phyloP scores from a whole-genome alignment of 2,113 vertebrate genomes.

The Cairina moschata region DNA sequence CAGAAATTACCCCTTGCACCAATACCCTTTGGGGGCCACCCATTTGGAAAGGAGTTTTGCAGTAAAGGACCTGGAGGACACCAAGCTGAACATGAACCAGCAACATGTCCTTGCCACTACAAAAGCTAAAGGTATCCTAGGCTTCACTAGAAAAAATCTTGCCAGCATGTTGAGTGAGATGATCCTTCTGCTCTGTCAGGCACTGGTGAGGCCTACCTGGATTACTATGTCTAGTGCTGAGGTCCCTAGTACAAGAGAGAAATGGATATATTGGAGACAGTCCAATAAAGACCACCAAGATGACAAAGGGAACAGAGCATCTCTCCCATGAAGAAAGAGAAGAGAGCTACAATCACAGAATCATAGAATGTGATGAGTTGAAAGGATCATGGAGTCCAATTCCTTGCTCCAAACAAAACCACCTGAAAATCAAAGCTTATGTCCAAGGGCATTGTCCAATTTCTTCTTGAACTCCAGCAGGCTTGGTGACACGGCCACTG shows the following conservation, averaged over 20 bases:
- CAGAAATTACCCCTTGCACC: background rate
- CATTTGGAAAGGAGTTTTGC: background rate
- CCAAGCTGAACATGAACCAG: background rate
- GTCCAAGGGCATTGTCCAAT: no score
- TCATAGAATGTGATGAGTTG: no score
- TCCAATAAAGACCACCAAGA: accelerated
- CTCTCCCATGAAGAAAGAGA: background rate
- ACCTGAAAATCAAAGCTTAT: no score
- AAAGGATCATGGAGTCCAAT: no score
- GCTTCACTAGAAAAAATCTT: background rate
- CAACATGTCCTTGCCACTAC: background rate
- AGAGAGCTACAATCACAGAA: background rate
- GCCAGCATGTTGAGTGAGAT: background rate
- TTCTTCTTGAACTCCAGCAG: no score
- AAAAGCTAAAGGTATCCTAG: background rate
- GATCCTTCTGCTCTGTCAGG: background rate
- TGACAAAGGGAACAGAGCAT: background rate
- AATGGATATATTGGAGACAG: background rate
- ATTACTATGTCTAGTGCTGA: background rate
- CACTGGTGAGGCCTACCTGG: background rate
- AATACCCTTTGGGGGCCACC: background rate
- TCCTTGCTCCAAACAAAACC: no score
- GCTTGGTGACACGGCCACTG: no score
- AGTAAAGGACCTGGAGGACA: background rate
- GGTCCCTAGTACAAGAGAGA: background rate